phyloP scores from a whole-genome alignment of 2,113 vertebrate genomes.

The Egretta garzetta region DNA sequence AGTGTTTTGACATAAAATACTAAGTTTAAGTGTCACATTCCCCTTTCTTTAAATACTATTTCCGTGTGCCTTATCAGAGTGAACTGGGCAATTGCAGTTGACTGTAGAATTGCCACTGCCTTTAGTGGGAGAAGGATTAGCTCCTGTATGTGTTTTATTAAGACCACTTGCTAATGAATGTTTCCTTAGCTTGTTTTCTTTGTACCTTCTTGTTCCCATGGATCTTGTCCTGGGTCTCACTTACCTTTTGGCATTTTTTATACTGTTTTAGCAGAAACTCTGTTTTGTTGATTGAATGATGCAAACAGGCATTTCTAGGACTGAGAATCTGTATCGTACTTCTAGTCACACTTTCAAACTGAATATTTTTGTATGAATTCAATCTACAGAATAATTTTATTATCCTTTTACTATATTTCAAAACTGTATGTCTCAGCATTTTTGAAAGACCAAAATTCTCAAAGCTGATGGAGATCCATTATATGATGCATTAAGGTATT shows the following conservation, averaged over 20 bases:
- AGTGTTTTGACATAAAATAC: neutral
- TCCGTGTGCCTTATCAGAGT: neutral
- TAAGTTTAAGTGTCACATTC: neutral
- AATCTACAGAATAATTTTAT: neutral
- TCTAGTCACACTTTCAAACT: neutral
- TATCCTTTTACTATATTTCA: neutral
- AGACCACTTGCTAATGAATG: neutral
- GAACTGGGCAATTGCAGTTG: neutral
- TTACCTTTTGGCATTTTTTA: neutral
- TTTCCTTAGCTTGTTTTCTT: neutral
- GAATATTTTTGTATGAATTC: neutral
- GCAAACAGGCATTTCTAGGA: neutral
- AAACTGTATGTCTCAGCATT: neutral
- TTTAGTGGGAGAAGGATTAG: neutral
- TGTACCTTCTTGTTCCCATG: neutral
- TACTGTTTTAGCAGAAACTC: neutral
- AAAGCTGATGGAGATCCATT: neutral
- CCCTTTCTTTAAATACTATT: neutral
- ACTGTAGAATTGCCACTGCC: neutral
- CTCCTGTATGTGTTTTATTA: neutral
- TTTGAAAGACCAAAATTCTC: neutral
- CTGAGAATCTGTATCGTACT: neutral
- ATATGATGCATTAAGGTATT: neutral
- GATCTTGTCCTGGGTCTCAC: neutral
- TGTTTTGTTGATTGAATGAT: neutral